A percentile compares a stretch with the other conserved stretches of the same genome.
Evolutionary conservation across 2,888 invertebrate species (phyloP).

Genomic region (Drepana falcataria): DNA sequence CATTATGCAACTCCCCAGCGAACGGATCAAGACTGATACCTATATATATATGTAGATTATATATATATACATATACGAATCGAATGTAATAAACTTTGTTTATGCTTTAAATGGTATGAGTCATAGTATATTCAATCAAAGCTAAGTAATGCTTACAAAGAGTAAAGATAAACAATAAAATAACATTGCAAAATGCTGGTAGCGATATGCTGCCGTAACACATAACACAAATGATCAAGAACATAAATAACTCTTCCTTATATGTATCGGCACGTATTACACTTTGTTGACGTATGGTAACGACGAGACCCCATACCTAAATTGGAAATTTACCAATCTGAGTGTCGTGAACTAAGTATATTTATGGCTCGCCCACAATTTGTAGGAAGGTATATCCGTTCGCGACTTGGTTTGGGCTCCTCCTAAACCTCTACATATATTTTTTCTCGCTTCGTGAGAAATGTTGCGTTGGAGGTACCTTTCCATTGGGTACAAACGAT

Average conservation of each 20-base stretch:
- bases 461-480: slow-evolving; percentile 17
- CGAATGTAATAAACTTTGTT: too few species aligned
- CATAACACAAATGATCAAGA: too few species aligned
- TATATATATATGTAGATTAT: too few species aligned
- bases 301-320: slow-evolving; percentile 18
- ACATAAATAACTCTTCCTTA: background rate
- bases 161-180: too few species aligned
- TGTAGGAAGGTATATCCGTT: slow-evolving; percentile 1
- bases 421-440: slow-evolving; percentile 23
- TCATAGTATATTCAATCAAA: too few species aligned
- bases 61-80: too few species aligned
- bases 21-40: too few species aligned
- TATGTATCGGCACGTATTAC: background rate
- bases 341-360: slow-evolving; percentile 17
- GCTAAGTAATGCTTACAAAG: too few species aligned
- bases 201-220: background rate
- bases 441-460: slow-evolving; percentile 16
- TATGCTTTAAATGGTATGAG: too few species aligned
- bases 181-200: background rate
- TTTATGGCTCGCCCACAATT: slow-evolving; percentile 30
- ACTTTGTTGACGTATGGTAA: slow-evolving; percentile 7
- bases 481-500: slow-evolving; percentile 32
- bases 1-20: too few species aligned
- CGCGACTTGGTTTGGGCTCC: slow-evolving; percentile 27
- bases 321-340: slow-evolving; percentile 21